A percentile compares a stretch with the other conserved stretches of the same genome.
These are phyloP conservation scores for Galagoides demidoff DNA, from an alignment of 2,797 vertebrate genomes.

Conservation along the genomic window DNA sequence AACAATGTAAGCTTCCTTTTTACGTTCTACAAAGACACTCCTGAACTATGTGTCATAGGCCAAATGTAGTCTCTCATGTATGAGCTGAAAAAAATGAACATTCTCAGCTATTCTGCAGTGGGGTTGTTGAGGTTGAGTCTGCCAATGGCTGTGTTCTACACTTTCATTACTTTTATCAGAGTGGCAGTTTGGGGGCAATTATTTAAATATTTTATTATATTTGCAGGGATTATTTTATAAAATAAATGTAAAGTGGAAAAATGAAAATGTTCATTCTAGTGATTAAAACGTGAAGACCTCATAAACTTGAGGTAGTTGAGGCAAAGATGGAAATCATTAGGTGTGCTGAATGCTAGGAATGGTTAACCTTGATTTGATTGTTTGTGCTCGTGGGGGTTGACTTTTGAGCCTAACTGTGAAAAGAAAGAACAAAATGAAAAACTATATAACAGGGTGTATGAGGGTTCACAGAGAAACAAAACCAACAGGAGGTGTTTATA, in stretches of 20 bases:
- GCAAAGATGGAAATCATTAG: not conserved
- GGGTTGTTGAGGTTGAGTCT: not conserved
- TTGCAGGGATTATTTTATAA: not conserved
- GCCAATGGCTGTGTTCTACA: not conserved
- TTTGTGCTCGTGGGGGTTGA: not conserved
- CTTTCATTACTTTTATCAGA: not conserved
- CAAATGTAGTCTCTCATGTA: not conserved
- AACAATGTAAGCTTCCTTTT: not conserved
- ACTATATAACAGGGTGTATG: not conserved
- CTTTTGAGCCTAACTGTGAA: not conserved
- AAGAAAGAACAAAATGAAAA: not conserved
- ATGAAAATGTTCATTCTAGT: not conserved
- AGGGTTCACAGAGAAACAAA: not conserved
- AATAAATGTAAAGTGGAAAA: not conserved
- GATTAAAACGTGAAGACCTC: not conserved
- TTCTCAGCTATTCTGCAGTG: not conserved
- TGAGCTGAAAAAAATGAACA: not conserved
- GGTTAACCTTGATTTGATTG: not conserved
- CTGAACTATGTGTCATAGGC: not conserved
- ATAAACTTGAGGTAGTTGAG: not conserved
- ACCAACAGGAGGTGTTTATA: not conserved
- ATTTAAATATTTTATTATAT: slow-evolving; percentile 1
- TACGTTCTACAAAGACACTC: not conserved
- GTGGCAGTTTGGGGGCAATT: not conserved
- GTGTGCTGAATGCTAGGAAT: not conserved